Base-by-base conservation (phyloP, 2,888 invertebrate genomes). In the Syrphus vitripennis region DNA sequence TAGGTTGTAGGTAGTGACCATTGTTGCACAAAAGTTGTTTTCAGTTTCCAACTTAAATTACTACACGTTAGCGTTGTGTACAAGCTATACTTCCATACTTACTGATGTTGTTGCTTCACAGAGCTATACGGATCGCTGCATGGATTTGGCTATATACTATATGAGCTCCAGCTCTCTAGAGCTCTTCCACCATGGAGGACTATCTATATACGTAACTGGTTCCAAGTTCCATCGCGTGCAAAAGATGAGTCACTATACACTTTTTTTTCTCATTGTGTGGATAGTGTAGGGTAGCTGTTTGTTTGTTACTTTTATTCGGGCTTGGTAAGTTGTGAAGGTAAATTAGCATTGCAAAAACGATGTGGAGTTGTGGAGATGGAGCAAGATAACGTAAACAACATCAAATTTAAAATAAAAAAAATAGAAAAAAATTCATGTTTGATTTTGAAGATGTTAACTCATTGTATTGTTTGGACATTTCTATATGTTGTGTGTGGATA, bases 291-390 rank as follows among this genome's bases (percentile, higher is more conserved):
- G 65, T 65, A 63, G 24, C 12, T 42, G 42, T 76, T 57, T 70
- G 31, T 31, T 61, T 59, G 45, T 45, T 12, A 67, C 50, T 50
- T 67, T 53, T 61, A 61, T 79, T 48, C 40, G 57, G 57, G 19
- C 31, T 57, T 50, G 16, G 40, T 70, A 65, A 70, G 70, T 75
- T 75, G 80, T 75, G 75, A 79, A 83, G 83, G 75, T 71, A 81
- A 84, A 84, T 86, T 86, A 77, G 84, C 81, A 86, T 86, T 86
- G 84, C 84, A 81, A 86, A 84, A 86, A 72, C 76, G 81, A 50
- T 67, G 67, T 50, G 31, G 67, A 65, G 71, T 53, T 80, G n/a
- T n/a, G 53, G 45, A 77, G 76, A 77, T 81, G 76, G 61, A 81
- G 80, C 70, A 80, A 83, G 79, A 75, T 80, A 80, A 78, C 63